phyloP scores from a whole-genome alignment of 2,113 vertebrate species.

The Shinisaurus crocodilurus region DNA sequence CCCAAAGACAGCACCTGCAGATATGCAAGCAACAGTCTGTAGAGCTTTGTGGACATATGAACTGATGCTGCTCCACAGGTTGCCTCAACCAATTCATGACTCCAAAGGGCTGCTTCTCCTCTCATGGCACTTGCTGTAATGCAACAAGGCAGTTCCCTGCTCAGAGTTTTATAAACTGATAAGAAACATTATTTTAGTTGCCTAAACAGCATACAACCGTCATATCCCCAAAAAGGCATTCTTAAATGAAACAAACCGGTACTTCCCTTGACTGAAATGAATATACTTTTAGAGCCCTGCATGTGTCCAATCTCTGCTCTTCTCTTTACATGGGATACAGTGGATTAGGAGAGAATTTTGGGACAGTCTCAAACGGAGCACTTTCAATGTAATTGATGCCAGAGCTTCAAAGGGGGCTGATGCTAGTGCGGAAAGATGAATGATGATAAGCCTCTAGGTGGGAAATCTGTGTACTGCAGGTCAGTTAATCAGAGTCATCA shows the following conservation, averaged over 20 bases:
- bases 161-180: not conserved
- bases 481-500: not conserved
- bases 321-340: not conserved
- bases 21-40: not conserved
- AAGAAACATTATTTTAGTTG: not conserved
- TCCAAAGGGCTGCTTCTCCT: not conserved
- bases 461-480: not conserved
- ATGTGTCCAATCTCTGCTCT: not conserved
- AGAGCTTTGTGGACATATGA: too few relatives aligned
- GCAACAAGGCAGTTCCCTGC: not conserved
- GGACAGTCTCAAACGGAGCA: not conserved
- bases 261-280: not conserved
- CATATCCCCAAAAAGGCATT: not conserved
- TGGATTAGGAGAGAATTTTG: not conserved
- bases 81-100: not conserved
- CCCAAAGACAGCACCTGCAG: not conserved
- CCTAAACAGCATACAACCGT: not conserved
- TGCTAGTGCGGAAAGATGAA: not conserved
- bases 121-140: not conserved
- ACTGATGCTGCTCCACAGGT: not conserved
- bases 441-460: not conserved
- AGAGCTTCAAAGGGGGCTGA: not conserved
- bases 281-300: not conserved
- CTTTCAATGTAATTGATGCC: not conserved
- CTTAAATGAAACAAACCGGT: not conserved